A percentile compares a stretch with the other conserved stretches of the same genome.
Evolutionary conservation across 2,113 vertebrate genomes (phyloP).

Genomic region (Pelvicachromis taeniatus): DNA sequence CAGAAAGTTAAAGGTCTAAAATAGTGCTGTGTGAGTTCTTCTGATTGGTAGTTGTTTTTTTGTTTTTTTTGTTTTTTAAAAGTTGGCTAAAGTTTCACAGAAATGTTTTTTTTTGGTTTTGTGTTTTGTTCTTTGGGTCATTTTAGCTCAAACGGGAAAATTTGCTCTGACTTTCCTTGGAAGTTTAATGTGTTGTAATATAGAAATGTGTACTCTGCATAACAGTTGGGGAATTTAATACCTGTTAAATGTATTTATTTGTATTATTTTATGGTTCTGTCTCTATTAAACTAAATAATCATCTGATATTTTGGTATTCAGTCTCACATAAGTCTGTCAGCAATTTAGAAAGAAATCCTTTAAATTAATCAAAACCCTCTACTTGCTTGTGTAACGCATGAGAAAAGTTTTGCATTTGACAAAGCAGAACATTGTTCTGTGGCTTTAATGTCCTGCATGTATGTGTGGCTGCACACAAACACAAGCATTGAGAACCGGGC

Average conservation of each 20-base stretch:
- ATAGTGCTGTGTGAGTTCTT: neutral
- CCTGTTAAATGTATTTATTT: neutral
- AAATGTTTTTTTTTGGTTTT: neutral
- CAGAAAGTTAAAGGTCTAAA: neutral
- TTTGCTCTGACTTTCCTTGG: neutral
- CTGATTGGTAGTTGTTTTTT: neutral
- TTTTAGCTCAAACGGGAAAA: neutral
- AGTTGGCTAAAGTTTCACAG: neutral
- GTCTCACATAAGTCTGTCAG: neutral
- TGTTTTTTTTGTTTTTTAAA: accelerated
- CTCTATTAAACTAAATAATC: neutral
- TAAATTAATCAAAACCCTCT: neutral
- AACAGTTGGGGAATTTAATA: neutral
- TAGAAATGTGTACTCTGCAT: neutral
- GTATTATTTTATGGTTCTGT: neutral
- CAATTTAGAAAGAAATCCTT: neutral
- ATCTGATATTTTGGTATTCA: neutral
- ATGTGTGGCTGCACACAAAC: constrained; percentile 54
- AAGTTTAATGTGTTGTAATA: neutral
- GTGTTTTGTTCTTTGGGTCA: neutral
- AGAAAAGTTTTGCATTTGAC: constrained; percentile 4
- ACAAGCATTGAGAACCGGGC: constrained; percentile 39
- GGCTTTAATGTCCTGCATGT: constrained; percentile 31
- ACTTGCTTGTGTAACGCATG: neutral
- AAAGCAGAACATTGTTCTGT: constrained; percentile 18